Conservation (phyloP, 2,113 vertebrate genomes). For the Ctenodactylus gundi region DNA sequence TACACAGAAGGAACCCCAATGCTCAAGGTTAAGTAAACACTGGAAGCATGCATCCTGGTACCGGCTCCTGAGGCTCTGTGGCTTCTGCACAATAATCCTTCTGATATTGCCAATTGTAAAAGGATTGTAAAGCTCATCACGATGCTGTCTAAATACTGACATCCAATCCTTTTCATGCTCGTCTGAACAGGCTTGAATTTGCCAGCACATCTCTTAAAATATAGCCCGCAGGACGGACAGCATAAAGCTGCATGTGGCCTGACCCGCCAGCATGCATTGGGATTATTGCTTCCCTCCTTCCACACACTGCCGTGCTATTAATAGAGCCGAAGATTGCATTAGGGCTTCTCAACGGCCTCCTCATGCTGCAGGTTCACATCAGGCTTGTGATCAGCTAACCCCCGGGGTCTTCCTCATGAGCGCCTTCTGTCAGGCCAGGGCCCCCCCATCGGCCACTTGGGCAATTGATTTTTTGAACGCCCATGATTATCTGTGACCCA, state of each 20-base stretch:
- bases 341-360: conserved; percentile 65
- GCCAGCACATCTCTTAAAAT: conserved; percentile 60
- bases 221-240: conserved; percentile 59
- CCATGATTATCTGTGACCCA: conserved; percentile 57
- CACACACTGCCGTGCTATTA: conserved; percentile 65
- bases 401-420: conserved; percentile 3
- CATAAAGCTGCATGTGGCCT: conserved; percentile 64
- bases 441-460: conserved; percentile 23
- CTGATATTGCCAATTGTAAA: background rate
- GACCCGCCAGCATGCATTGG: conserved; percentile 45
- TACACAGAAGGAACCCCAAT: background rate
- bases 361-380: conserved; percentile 7
- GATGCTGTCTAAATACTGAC: conserved; percentile 30
- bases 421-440: conserved; percentile 46
- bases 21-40: background rate
- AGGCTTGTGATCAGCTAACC: conserved; percentile 49
- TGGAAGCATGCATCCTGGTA: background rate
- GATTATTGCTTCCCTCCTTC: conserved; percentile 58
- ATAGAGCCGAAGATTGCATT: conserved; percentile 66
- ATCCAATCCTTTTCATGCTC: conserved; percentile 5
- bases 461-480: conserved; percentile 47
- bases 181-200: conserved; percentile 54
- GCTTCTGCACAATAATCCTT: background rate
- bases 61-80: background rate
- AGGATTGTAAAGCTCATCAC: background rate